Conservation (phyloP, 2,797 vertebrate genomes). For the Rhinella marina region DNA sequence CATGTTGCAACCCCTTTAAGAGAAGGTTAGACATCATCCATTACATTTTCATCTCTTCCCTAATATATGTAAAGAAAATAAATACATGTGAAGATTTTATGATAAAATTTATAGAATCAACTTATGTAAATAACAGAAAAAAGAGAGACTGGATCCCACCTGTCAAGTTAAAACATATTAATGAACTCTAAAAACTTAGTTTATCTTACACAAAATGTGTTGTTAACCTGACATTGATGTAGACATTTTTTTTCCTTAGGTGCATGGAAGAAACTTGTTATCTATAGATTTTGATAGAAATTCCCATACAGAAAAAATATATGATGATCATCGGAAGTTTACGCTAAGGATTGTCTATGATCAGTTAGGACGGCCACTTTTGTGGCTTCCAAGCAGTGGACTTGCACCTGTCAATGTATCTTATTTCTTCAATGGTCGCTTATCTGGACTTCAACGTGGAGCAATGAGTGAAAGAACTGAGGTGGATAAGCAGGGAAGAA, state of each 20-base stretch:
- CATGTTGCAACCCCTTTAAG: no score
- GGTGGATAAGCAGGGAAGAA: slow-evolving; percentile 91
- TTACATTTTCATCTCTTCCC: not conserved
- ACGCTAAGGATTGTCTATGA: slow-evolving; percentile 97
- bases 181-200: not conserved
- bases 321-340: slow-evolving; percentile 97
- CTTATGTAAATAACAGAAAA: not conserved
- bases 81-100: not conserved
- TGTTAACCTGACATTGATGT: not conserved
- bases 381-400: slow-evolving; percentile 97
- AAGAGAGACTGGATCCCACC: not conserved
- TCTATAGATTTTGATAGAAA: slow-evolving; percentile 98
- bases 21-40: not conserved
- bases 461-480: slow-evolving; percentile 97
- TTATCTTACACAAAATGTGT: not conserved
- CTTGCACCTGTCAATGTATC: slow-evolving; percentile 96
- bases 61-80: not conserved
- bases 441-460: slow-evolving; percentile 93
- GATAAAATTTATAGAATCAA: not conserved
- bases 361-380: slow-evolving; percentile 93
- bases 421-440: slow-evolving; percentile 89
- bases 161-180: not conserved
- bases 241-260: slow-evolving; percentile 73
- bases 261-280: slow-evolving; percentile 93
- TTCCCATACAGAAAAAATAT: slow-evolving; percentile 97